phyloP scores from a whole-genome alignment of 2,797 vertebrate genomes.

The Amniataba percoides region DNA sequence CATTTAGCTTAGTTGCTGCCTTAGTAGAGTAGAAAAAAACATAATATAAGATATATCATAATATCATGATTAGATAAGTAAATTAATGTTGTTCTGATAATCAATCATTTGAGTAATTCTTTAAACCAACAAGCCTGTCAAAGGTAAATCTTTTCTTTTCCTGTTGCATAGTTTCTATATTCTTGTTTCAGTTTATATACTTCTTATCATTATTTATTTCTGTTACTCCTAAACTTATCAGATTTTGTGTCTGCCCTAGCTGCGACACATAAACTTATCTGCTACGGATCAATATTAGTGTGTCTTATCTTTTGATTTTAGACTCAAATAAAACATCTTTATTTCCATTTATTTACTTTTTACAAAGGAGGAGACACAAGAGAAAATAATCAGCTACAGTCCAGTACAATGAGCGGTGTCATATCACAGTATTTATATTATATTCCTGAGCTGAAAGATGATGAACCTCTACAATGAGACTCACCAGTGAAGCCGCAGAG shows the following conservation, averaged over 20 bases:
- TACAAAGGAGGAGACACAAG: neutral
- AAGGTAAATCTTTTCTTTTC: neutral
- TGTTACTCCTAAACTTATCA: no score
- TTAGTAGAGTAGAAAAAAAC: neutral
- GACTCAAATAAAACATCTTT: neutral
- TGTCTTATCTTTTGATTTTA: neutral
- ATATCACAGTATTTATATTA: neutral
- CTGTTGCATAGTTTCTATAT: no score
- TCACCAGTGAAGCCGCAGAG: constrained; percentile 97
- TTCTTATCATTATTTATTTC: no score
- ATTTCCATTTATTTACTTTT: neutral
- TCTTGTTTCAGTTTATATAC: no score
- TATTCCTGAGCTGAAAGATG: neutral
- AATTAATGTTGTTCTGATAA: neutral
- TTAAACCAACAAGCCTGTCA: neutral
- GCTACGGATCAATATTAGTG: no score
- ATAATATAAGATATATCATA: neutral
- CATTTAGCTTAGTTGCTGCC: neutral
- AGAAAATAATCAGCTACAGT: neutral
- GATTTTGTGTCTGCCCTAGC: no score
- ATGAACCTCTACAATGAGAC: constrained; percentile 32
- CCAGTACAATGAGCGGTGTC: neutral
- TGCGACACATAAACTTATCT: no score
- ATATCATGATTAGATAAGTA: neutral
- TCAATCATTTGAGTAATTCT: neutral